Percentiles rank a stretch among this genome's conserved stretches.
These are phyloP conservation scores for Diuraphis noxia DNA, from an alignment of 1,140 invertebrate genomes.

Conservation along the genomic window DNA sequence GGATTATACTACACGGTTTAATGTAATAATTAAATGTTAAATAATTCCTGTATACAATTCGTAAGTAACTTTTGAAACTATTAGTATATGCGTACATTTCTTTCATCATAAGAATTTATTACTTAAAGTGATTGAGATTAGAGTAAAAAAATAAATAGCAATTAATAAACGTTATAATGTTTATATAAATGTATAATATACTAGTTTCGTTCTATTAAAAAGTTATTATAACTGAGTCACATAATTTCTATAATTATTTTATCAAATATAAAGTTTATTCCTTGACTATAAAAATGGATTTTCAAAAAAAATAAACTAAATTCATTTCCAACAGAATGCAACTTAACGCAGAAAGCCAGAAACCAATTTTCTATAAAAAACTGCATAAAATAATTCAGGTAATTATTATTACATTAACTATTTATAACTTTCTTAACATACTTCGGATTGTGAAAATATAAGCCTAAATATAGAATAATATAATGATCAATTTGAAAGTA, in stretches of 20 bases:
- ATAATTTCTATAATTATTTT: no score
- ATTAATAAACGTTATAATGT: background rate
- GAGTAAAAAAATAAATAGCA: background rate
- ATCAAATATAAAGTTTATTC: no score
- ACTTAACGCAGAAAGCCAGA: no score
- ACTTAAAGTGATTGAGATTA: background rate
- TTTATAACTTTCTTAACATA: background rate
- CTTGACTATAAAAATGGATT: no score
- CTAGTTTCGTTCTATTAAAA: background rate
- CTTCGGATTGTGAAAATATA: conserved; percentile 5
- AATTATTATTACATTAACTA: conserved; percentile 2
- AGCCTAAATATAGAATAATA: background rate
- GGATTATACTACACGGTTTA: background rate
- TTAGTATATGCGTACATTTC: background rate
- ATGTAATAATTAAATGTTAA: background rate
- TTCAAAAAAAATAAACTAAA: no score
- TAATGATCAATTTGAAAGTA: background rate
- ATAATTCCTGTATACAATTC: background rate
- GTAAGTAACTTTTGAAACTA: background rate
- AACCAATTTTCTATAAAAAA: background rate
- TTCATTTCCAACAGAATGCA: background rate
- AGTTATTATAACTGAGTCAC: no score
- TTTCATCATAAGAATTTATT: background rate
- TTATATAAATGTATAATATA: no score
- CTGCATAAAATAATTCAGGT: background rate